Evolutionary conservation across 2,888 invertebrate species (phyloP).

Genomic region (Pterostichus niger): DNA sequence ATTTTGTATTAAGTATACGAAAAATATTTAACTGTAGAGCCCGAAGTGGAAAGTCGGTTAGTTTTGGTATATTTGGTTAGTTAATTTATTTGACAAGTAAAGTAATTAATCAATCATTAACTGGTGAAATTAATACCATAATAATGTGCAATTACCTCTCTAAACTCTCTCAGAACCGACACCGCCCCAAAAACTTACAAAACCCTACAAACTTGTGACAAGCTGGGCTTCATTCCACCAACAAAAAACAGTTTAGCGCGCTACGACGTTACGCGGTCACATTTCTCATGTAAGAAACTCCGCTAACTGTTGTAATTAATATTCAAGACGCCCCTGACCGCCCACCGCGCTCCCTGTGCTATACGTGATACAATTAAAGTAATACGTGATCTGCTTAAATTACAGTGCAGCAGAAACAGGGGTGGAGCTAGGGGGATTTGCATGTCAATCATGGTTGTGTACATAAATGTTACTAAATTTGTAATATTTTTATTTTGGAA

Average conservation of each 20-base stretch:
- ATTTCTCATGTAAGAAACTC: constrained; percentile 69
- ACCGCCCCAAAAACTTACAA: constrained; percentile 7
- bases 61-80: too few species aligned
- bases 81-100: too few species aligned
- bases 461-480: background rate
- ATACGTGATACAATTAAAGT: constrained; percentile 74
- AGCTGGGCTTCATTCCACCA: background rate
- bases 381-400: constrained; percentile 72
- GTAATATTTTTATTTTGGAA: too few species aligned
- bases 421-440: background rate
- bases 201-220: too few species aligned
- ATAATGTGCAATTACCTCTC: too few species aligned
- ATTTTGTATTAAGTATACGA: too few species aligned
- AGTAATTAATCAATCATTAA: too few species aligned
- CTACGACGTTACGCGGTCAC: constrained; percentile 44
- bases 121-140: too few species aligned
- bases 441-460: constrained; percentile 28
- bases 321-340: constrained; percentile 71
- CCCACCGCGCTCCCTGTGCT: constrained; percentile 66
- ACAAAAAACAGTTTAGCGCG: constrained; percentile 2
- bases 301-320: constrained; percentile 72
- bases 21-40: too few species aligned
- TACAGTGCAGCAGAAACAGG: constrained; percentile 31
- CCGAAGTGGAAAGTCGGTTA: too few species aligned
- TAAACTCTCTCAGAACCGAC: background rate